Conservation (phyloP, 2,797 vertebrate species). For the Aulostomus chinensis region DNA sequence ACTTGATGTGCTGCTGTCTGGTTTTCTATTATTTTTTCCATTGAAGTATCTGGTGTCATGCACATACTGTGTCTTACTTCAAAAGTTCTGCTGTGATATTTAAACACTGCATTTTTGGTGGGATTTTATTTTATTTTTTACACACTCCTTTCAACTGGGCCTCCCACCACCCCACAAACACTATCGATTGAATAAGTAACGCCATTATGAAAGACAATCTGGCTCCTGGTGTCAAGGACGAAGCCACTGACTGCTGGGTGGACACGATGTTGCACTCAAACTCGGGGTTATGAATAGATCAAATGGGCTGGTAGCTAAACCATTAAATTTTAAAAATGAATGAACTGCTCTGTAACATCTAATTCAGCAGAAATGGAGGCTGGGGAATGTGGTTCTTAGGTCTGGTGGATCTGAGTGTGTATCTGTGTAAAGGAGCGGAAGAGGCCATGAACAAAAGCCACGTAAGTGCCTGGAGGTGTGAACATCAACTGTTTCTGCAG, state of each 20-base stretch:
- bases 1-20: too few relatives aligned
- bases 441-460: conserved; percentile 7
- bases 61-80: too few relatives aligned
- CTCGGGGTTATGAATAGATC: conserved; percentile 56
- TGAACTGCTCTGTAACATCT: conserved; percentile 34
- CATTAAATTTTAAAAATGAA: conserved; percentile 60
- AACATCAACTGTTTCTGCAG: conserved; percentile 24
- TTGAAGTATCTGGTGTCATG: too few relatives aligned
- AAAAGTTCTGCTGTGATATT: not conserved
- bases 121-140: not conserved
- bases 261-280: conserved; percentile 30
- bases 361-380: conserved; percentile 33
- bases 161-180: too few relatives aligned
- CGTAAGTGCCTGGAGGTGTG: conserved; percentile 6
- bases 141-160: too few relatives aligned
- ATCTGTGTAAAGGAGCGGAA: conserved; percentile 16
- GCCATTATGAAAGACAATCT: conserved; percentile 63
- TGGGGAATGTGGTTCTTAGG: conserved; percentile 10
- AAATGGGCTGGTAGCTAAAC: conserved; percentile 42
- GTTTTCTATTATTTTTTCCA: not conserved
- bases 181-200: conserved; percentile 50
- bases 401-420: conserved; percentile 39
- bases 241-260: conserved; percentile 38
- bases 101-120: not conserved
- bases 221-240: conserved; percentile 52